Evolutionary conservation across 2,888 invertebrate species (phyloP), one percentile per base, ranked within the genome.

Genomic region (Netelia inedita): DNA sequence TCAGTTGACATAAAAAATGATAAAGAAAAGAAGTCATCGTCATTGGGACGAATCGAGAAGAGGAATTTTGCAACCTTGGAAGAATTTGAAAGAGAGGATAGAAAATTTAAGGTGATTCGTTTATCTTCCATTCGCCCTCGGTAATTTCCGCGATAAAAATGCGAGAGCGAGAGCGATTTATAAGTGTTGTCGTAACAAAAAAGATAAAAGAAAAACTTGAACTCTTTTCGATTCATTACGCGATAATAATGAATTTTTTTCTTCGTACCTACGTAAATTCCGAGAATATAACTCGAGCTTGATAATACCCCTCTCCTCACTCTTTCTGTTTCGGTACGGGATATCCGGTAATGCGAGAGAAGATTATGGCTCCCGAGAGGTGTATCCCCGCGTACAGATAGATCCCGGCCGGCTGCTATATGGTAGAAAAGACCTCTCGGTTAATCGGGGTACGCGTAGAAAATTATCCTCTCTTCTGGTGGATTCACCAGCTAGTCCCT

Each of bases 391-490:
- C 35, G 57, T 35, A 71, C 53, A 16, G 14, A 53, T 53, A 53
- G 35, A 35, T 6, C 35, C 35, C 6, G 6, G 35, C 35, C 14
- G 21, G 8, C 19, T 59, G 59, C 23, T 59, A 41, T 41, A 35
- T 41, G 57, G 53, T 53, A n/a, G 53, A 53, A 53, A 10, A 14
- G 57, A 23, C 46, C 50, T 78, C 63, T 74, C 74, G 74, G 55
- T 74, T 83, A 63, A 79, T 83, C 83, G 69, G 69, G 55, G 57
- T 63, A 74, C 68, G 46, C 63, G 63, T 69, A 63, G 79, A 79
- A 83, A 79, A 83, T 79, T 69, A 79, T 74, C 57, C 69, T 81
- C 74, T 69, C 66, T 69, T 53, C 46, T 50, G 73, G 59, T 53
- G 50, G 41, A 46, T 63, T 79, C 72, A 35, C 68, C 19, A n/a